phyloP scores from a whole-genome alignment of 2,797 vertebrate species.

The Sebastolobus altivelis region DNA sequence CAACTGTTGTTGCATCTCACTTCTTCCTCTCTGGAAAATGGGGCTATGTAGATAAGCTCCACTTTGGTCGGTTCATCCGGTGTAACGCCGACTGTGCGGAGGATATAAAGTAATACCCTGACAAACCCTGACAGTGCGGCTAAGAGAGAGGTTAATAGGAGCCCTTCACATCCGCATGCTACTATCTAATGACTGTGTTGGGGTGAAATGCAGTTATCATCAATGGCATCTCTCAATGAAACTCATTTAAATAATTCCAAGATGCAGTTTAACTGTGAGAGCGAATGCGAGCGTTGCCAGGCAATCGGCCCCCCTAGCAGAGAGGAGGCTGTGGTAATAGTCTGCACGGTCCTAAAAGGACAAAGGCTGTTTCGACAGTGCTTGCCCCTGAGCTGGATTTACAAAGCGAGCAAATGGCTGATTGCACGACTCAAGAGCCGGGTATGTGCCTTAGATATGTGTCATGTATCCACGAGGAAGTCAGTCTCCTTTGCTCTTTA shows the following conservation, averaged over 20 bases:
- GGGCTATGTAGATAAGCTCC: conserved; percentile 63
- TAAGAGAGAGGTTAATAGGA: conserved; percentile 47
- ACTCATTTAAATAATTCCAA: conserved; percentile 69
- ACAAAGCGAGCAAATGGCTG: conserved; percentile 58
- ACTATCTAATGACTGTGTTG: conserved; percentile 48
- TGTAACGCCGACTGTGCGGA: conserved; percentile 21
- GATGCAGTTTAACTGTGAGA: conserved; percentile 48
- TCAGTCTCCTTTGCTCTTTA: conserved; percentile 20
- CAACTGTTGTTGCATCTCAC: conserved; percentile 51
- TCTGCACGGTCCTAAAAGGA: conserved; percentile 54
- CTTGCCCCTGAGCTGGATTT: conserved; percentile 58
- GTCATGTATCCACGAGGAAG: conserved; percentile 36
- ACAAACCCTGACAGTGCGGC: conserved; percentile 47
- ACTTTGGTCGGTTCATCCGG: conserved; percentile 49
- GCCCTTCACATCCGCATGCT: conserved; percentile 32
- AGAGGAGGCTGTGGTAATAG: conserved; percentile 47
- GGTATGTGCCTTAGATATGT: conserved; percentile 32
- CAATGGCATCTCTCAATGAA: conserved; percentile 60
- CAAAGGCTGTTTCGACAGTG: conserved; percentile 55
- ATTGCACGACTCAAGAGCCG: conserved; percentile 53
- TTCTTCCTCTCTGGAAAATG: conserved; percentile 49
- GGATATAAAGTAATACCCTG: conserved; percentile 50
- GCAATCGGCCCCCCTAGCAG: conserved; percentile 53
- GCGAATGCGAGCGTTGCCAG: conserved; percentile 57
- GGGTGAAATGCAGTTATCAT: conserved; percentile 59